Evolutionary conservation across 2,888 invertebrate genomes (phyloP), one percentile per base, ranked within the genome.

Genomic region (Tenthredo livida): DNA sequence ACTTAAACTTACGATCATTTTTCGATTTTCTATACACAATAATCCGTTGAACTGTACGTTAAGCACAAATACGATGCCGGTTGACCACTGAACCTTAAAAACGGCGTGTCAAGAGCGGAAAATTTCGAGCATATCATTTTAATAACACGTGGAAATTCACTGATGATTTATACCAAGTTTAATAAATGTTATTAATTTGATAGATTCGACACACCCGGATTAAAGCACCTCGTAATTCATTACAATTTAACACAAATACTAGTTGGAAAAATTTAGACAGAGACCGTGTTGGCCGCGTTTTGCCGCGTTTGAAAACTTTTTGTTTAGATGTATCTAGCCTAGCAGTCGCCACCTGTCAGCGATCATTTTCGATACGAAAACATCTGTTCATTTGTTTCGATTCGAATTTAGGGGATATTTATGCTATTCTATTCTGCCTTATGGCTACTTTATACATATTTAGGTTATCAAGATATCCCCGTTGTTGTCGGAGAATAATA

Each of bases 301-400:
- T 37, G 54, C 37, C 58, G 61, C 47, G 65, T 70, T 83, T 83
- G 83, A 83, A 83, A 83, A 67, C 80, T 80, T 83, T 83, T 83
- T 83, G 83, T 83, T 83, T 83, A 33, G 47, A 61, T 83, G 10
- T 33, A 33, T 58, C 47, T 83, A 43, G 83, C 47, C 83, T 83
- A 83, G 47, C 67, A 65, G 67, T 33, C 83, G 83, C 70, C 70
- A 83, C 83, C 83, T 70, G 83, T 83, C 83, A 65, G 43, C n/a
- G 29, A 54, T 25, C 1, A 10, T 40, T 25, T 40, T 15, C 70
- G 50, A 47, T 70, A 70, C 25, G 10, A n/a, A 83, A 80, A 83
- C 83, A 70, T 65, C 50, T 70, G 83, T 47, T 83, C 70, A 40
- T 29, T 50, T 25, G 77, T 77, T 77, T 77, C 33, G 12, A n/a